Conservation (phyloP, 1,140 invertebrate species). For the Nylanderia fulva region DNA sequence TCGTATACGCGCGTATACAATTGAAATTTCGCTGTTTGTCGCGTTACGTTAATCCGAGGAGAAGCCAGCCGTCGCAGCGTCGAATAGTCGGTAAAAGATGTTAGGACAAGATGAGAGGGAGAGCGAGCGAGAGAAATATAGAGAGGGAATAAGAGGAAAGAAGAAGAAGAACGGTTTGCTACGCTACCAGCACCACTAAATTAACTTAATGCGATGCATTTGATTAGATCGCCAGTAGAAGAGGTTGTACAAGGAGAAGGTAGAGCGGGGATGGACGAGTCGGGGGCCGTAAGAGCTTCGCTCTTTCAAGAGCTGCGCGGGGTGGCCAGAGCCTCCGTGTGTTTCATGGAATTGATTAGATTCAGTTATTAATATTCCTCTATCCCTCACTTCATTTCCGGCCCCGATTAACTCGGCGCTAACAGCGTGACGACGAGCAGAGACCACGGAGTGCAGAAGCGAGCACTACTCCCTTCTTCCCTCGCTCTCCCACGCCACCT, state of each 20-base stretch:
- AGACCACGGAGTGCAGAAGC: conserved; percentile 68
- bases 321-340: conserved; percentile 77
- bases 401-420: conserved; percentile 83
- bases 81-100: conserved; percentile 41
- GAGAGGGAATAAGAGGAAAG: too few species aligned
- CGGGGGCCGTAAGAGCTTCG: too few species aligned
- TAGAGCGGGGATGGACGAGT: conserved; percentile 44
- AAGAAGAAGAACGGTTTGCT: conserved; percentile 71
- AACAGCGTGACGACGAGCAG: conserved; percentile 84
- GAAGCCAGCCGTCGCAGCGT: conserved; percentile 43
- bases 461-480: conserved; percentile 56
- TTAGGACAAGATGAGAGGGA: conserved; percentile 6
- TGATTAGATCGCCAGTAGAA: conserved; percentile 82
- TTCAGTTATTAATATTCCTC: conserved; percentile 86
- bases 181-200: conserved; percentile 80
- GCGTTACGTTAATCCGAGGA: conserved; percentile 66
- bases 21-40: conserved; percentile 71
- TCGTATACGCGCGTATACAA: conserved; percentile 52
- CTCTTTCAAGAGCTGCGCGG: too few species aligned
- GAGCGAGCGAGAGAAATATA: not conserved
- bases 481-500: conserved; percentile 2
- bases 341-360: conserved; percentile 85
- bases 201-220: conserved; percentile 82
- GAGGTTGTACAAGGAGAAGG: conserved; percentile 62
- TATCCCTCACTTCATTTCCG: conserved; percentile 85